Conservation (phyloP, 1,140 invertebrate species). For the Sycophaga agraensis region DNA sequence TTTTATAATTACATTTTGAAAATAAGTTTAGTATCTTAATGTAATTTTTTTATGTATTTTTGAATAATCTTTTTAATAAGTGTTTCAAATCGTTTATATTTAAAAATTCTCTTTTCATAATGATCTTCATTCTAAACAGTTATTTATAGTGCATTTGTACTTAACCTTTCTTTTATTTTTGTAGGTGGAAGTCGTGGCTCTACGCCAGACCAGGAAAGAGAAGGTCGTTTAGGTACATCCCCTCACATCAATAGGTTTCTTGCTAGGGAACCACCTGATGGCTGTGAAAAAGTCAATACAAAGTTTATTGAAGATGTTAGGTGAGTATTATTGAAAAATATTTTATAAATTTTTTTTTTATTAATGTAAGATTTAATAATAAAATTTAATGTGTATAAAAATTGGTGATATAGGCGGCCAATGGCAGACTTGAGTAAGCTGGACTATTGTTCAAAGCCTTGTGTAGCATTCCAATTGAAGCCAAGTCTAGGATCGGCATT, state of each 20-base stretch:
- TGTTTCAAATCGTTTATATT: neutral
- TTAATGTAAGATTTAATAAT: neutral
- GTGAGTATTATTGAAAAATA: slow-evolving; percentile 45
- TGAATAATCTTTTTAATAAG: neutral
- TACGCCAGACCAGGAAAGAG: slow-evolving; percentile 62
- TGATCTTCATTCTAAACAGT: too few relatives aligned
- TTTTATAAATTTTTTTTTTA: slow-evolving; percentile 7
- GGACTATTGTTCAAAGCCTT: slow-evolving; percentile 63
- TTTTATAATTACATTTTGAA: neutral
- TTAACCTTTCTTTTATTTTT: slow-evolving; percentile 26
- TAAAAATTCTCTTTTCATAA: too few relatives aligned
- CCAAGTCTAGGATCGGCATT: slow-evolving; percentile 82
- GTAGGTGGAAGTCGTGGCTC: slow-evolving; percentile 62
- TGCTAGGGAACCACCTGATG: slow-evolving; percentile 82
- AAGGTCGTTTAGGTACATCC: slow-evolving; percentile 67
- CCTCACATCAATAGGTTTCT: slow-evolving; percentile 83
- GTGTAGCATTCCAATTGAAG: slow-evolving; percentile 74
- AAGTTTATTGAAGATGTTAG: slow-evolving; percentile 68
- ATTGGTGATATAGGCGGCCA: slow-evolving; percentile 55
- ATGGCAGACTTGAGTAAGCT: slow-evolving; percentile 58
- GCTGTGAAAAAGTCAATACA: slow-evolving; percentile 78
- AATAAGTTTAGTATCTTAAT: neutral
- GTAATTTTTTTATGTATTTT: neutral
- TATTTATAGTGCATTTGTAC: neutral
- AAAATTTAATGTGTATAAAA: neutral